Base-by-base conservation (phyloP, 2,113 vertebrate species). In the Egretta garzetta region DNA sequence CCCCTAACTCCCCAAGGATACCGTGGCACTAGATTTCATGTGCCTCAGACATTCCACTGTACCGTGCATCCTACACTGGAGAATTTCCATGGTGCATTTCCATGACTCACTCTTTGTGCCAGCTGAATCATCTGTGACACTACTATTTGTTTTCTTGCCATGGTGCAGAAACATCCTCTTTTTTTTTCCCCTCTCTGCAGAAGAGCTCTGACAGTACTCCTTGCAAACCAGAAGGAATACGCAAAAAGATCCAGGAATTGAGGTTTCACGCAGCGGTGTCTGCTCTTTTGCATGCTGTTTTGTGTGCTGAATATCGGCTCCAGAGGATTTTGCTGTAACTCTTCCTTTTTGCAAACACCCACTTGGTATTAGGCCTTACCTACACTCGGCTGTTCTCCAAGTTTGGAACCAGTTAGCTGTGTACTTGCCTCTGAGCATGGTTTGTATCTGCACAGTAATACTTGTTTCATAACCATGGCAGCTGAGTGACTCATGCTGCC, bases 401-500 rank as follows among this genome's bases (percentile, higher is more conserved):
- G 92, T 96, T 96, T 92, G 91, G 93, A 95, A 66, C 80, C 62
- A 79, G 85, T 86, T 80, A 83, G 76, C 1, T 2, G 64, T 90
- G 91, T 63, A 24, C 85, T 93, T 84, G 86, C 88, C 80, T 80
- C 66, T 70, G 79, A 96, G 93, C 92, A 32, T 86, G 96, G 85
- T 95, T 94, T 91, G 87, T 80, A 88, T 90, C 74, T 33, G 92
- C 93, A 86, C 96, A 76, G 92, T 47, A 95, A 95, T 94, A 52
- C 93, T 72, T 33, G 72, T 76, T 96, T 88, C 5, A 86, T 97
- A 91, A 96, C 97, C 96, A 97, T 96, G 94, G 96, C 93, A 96
- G 94, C 97, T 93, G 59, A 18, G 64, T 96, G 96, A 97, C 91
- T 97, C 97, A 97, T 59, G 7, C 88, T 82, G 96, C 97, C 95